Percentiles rank a stretch among this genome's conserved stretches.
phyloP scores from a whole-genome alignment of 2,113 vertebrate species.

The Dromas ardeola region DNA sequence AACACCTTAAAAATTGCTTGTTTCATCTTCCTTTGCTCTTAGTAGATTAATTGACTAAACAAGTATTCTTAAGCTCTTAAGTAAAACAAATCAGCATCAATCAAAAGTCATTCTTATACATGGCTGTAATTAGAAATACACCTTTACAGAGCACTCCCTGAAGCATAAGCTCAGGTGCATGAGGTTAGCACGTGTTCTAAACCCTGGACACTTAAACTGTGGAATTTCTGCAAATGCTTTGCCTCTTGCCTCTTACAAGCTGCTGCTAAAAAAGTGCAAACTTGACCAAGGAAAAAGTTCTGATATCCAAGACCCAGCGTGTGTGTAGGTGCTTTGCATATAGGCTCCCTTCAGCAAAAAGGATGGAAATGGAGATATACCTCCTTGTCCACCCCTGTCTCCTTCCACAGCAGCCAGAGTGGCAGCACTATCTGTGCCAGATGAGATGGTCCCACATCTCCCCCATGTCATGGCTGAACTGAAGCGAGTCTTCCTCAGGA shows the following conservation, averaged over 20 bases:
- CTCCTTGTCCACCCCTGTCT: not conserved
- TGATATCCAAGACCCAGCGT: not conserved
- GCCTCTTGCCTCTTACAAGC: not conserved
- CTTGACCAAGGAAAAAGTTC: not conserved
- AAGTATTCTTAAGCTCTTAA: not conserved
- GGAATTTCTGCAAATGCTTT: not conserved
- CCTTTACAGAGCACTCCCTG: not conserved
- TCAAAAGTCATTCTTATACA: not conserved
- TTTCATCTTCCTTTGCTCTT: not conserved
- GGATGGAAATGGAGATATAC: not conserved
- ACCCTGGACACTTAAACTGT: not conserved
- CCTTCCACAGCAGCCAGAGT: not conserved
- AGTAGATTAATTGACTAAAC: not conserved
- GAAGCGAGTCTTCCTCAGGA: not conserved
- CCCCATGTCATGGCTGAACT: not conserved
- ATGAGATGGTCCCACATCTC: not conserved
- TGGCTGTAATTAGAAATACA: not conserved
- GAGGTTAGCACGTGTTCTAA: not conserved
- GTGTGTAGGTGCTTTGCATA: not conserved
- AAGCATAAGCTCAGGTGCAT: not conserved
- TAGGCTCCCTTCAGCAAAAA: not conserved
- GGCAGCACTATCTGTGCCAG: not conserved
- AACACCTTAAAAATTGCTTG: not conserved
- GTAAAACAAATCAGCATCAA: not conserved
- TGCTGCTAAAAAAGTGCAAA: not conserved